Evolutionary conservation across 2,113 vertebrate species (phyloP), one percentile per base, ranked within the genome.

Genomic region (Crotalus helleri): DNA sequence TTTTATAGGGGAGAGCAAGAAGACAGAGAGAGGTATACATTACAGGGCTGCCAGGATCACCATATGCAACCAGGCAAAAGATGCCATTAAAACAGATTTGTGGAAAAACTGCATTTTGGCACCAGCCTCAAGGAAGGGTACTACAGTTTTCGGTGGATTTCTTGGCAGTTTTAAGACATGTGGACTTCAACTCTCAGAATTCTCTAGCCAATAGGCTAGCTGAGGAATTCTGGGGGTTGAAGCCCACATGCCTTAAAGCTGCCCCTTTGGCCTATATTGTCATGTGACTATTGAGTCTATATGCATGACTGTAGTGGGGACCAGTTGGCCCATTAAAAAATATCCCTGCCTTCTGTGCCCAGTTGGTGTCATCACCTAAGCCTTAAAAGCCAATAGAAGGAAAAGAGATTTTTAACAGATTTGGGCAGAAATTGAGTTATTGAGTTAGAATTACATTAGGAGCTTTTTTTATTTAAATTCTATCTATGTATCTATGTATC

Each of bases 401-500:
- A 39, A 33, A 74, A 74, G 69, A 39, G n/a, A 33, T 19, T 74
- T 39, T 15, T 74, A 33, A 39, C n/a, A n/a, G 15, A 33, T 74
- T 74, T 74, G 2, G 69, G 15, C 33, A 51, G 49, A 51, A 9
- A 51, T 51, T 49, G 49, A 74, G n/a, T 19, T 33, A 74, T 33
- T 74, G 64, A 74, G 13, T 33, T 74, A 74, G 64, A 74, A 74
- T 74, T 69, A 15, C 4, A 33, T 69, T 69, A 69, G 29, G 12
- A 64, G 64, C 4, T 69, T 15, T n/a, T 57, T 74, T n/a, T 33
- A 74, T 74, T 74, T 33, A 74, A 74, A 74, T 5, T 33, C 64
- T n/a, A 5, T 2, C 29, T 54, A 0, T 55, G 15, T 55, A 0
- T 55, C 54, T 55, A 0, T 55, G 3, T 55, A 4, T 55, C 13